Evolutionary conservation across 2,113 vertebrate genomes (phyloP), one percentile per base, ranked within the genome.

Genomic region (Sorex araneus): DNA sequence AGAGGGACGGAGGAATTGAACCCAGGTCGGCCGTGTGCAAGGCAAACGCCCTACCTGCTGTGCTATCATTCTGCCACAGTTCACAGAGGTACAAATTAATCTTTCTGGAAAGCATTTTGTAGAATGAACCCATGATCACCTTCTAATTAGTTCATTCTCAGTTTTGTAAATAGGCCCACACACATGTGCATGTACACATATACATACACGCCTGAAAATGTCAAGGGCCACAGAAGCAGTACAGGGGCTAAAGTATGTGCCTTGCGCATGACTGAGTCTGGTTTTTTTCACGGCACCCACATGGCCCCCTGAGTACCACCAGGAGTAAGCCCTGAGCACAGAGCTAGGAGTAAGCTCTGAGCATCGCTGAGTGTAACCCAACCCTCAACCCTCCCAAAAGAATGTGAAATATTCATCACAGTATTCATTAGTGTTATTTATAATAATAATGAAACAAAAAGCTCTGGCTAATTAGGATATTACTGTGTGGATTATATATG

Each of bases 361-460:
- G 19, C 57, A 6, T 21, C 3, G 18, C 18, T 19, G 57, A 23
- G 57, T 60, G 6, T 60, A 23, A 16, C 57, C 57, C 57, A 23
- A 57, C 54, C 50, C 50, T 57, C 19, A 18, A 21, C 57, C 57
- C 15, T 1, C 16, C 2, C 23, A 60, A 66, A 47, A 66, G 80
- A 86, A 79, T n/a, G 32, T 67, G 23, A 45, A 71, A 73, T 91
- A 84, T 87, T 47, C 63, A 34, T 90, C 75, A 75, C 93, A 92
- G 8, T 36, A 8, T 25, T 69, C 16, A 90, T 27, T 85, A 87
- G 30, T 73, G 2, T 28, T 60, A 81, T 66, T 86, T 64, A 25
- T 67, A 45, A 34, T 23, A 47, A 12, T 54, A 67, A 66, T 50
- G 8, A 78, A 92, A 84, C 34, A 66, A 60, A 88, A 3, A 54